These are phyloP conservation scores for Bugula neritina DNA, from an alignment of 2,888 invertebrate genomes.

Conservation along the genomic window DNA sequence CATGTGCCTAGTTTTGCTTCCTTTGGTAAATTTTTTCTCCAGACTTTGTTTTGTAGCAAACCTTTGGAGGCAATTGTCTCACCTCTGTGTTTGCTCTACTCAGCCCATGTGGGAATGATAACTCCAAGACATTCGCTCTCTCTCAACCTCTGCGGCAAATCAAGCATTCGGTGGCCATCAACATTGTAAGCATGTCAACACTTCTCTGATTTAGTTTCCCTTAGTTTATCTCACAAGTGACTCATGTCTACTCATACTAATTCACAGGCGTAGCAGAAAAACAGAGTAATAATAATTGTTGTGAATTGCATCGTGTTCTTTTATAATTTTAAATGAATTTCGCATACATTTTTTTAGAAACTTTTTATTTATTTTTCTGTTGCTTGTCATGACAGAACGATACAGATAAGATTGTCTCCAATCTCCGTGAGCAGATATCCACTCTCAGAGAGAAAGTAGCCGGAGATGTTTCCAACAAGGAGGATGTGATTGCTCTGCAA, in stretches of 20 bases:
- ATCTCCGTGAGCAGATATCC: conserved; percentile 44
- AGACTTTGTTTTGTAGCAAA: conserved; percentile 36
- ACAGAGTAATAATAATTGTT: no score
- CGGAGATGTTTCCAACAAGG: conserved; percentile 38
- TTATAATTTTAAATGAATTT: no score
- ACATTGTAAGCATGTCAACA: conserved; percentile 41
- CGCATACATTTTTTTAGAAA: no score
- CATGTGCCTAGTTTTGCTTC: no score
- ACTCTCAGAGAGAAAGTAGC: conserved; percentile 42
- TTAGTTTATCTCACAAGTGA: no score
- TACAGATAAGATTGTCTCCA: conserved; percentile 40
- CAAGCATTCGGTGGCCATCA: conserved; percentile 44
- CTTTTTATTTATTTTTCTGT: no score
- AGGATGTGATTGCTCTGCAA: conserved; percentile 46
- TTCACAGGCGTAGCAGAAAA: no score
- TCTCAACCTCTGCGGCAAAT: conserved; percentile 37
- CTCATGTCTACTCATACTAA: no score
- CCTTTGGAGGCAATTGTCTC: conserved; percentile 44
- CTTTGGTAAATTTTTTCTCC: no score
- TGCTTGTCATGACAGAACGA: no score
- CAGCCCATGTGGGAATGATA: conserved; percentile 33
- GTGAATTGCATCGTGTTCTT: no score
- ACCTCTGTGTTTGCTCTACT: conserved; percentile 41
- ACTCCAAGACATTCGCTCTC: conserved; percentile 17
- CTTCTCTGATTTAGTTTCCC: no score